phyloP scores from a whole-genome alignment of 2,113 vertebrate species.

The Heterochromis multidens region DNA sequence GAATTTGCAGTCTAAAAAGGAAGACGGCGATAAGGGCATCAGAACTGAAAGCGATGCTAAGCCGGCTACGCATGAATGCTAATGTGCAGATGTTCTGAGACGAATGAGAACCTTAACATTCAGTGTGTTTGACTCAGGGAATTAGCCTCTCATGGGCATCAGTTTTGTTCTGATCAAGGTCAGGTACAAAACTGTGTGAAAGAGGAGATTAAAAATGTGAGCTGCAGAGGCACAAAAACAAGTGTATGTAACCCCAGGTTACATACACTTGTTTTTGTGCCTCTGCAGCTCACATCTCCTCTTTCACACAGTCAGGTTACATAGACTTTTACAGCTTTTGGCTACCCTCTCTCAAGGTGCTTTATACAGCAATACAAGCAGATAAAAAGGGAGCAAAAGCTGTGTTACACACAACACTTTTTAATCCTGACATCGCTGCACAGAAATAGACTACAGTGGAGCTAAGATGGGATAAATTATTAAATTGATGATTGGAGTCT shows the following conservation, averaged over 20 bases:
- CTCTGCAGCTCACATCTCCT: background rate
- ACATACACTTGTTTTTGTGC: background rate
- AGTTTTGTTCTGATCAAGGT: constrained; percentile 41
- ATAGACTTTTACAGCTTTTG: too few relatives aligned
- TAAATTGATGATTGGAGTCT: background rate
- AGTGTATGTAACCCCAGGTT: background rate
- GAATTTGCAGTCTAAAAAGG: constrained; percentile 17
- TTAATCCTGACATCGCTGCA: background rate
- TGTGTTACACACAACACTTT: background rate
- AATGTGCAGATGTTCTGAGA: constrained; percentile 43
- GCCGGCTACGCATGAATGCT: constrained; percentile 28
- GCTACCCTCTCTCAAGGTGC: background rate
- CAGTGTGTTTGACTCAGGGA: background rate
- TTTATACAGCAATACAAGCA: background rate
- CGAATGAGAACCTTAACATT: constrained; percentile 16
- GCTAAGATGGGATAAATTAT: background rate
- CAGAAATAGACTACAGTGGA: background rate
- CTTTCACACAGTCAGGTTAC: constrained; percentile 28
- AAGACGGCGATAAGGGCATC: constrained; percentile 16
- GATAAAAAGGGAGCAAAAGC: background rate
- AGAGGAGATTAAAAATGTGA: constrained; percentile 22
- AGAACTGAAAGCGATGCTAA: constrained; percentile 26
- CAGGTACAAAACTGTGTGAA: constrained; percentile 24
- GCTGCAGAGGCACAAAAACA: background rate
- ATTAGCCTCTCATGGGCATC: background rate